Evolutionary conservation across 2,797 vertebrate genomes (phyloP).

Genomic region (Pygocentrus nattereri): DNA sequence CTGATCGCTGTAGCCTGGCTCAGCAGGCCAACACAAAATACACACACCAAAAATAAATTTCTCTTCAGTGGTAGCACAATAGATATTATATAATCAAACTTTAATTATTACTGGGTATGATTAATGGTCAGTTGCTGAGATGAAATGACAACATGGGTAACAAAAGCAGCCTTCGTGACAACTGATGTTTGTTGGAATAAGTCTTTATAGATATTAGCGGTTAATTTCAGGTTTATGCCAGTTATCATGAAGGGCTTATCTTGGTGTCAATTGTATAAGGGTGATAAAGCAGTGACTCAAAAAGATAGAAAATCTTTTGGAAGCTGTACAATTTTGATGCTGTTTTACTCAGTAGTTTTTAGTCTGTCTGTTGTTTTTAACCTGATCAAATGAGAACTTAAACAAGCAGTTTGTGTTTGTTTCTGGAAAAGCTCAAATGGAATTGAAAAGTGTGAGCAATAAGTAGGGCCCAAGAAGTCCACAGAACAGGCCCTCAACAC

Average conservation of each 20-base stretch:
- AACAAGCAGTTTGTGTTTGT: neutral
- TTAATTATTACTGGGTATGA: neutral
- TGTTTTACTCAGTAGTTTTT: neutral
- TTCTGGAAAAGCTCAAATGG: neutral
- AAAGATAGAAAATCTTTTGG: too few species aligned
- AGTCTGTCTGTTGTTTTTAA: neutral
- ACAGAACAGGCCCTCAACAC: constrained; percentile 19
- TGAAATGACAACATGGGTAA: too few species aligned
- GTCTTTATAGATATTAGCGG: too few species aligned
- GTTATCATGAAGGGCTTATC: too few species aligned
- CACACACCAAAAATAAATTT: neutral
- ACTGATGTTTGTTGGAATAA: too few species aligned
- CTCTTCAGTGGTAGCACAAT: neutral
- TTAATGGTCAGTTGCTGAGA: neutral
- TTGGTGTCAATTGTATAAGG: neutral
- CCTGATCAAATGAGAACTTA: neutral
- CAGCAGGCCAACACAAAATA: neutral
- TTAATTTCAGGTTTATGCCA: too few species aligned
- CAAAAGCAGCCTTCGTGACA: too few species aligned
- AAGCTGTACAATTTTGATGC: neutral
- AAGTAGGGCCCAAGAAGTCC: constrained; percentile 14
- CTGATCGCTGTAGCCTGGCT: constrained; percentile 49
- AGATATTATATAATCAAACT: neutral
- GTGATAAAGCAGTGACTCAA: neutral
- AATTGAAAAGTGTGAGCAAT: constrained; percentile 9